Percentiles rank a stretch among this genome's conserved stretches.
These are phyloP conservation scores for Psittacula cyanocephala DNA, from an alignment of 2,113 vertebrate genomes.

Conservation along the genomic window DNA sequence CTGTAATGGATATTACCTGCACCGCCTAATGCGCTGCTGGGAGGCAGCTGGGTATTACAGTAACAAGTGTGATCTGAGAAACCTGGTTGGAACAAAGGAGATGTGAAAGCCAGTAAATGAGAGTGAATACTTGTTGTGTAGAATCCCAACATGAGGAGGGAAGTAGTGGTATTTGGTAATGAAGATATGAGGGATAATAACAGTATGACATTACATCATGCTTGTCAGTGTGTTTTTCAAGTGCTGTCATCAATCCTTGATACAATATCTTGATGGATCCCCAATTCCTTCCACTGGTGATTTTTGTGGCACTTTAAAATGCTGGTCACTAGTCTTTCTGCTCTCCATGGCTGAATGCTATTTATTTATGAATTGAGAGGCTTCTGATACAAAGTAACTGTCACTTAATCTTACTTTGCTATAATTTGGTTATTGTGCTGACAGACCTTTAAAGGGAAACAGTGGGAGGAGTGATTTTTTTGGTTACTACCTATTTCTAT, in stretches of 20 bases:
- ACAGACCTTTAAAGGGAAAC: not conserved
- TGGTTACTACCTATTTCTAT: not conserved
- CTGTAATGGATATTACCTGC: not conserved
- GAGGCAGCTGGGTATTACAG: not conserved
- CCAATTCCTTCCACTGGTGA: not conserved
- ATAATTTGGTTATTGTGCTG: not conserved
- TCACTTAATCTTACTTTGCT: not conserved
- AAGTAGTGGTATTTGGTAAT: not conserved
- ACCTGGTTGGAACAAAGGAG: not conserved
- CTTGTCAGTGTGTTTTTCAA: not conserved
- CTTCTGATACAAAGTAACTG: not conserved
- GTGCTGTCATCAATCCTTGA: rapidly evolving
- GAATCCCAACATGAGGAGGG: not conserved
- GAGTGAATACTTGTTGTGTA: not conserved
- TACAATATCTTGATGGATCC: not conserved
- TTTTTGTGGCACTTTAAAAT: not conserved
- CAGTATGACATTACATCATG: not conserved
- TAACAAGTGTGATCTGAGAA: not conserved
- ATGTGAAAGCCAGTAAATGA: not conserved
- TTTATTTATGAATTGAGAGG: not conserved
- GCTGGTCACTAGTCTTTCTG: not conserved
- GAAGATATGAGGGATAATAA: not conserved
- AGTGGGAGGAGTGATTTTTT: not conserved
- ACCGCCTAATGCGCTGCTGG: not conserved
- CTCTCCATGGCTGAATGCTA: not conserved